Base-by-base conservation (phyloP, 2,888 invertebrate species). In the Blastobasis lacticolella region DNA sequence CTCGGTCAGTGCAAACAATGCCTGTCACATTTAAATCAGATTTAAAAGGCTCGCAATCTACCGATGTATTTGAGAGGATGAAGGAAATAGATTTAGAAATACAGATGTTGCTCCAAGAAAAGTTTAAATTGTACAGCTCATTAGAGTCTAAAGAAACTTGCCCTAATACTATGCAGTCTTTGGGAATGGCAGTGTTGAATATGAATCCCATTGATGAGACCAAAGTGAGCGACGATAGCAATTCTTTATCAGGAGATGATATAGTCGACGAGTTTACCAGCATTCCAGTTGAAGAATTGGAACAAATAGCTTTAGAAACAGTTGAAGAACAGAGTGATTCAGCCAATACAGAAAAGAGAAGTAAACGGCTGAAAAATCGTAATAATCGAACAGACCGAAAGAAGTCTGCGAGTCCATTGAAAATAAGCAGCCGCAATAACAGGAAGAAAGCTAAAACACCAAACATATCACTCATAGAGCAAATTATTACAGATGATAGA, bases 1-100 rank as follows among this genome's bases (percentile, higher is more conserved):
- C 60, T 9, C 72, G 66, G 63, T 56, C 54, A 44, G 62, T 69
- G 37, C 88, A 88, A 69, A 85, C 86, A n/a, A 69, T 76, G 53
- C 59, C 70, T 46, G 57, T 68, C 3, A 50, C 56, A 37, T 57
- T 66, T 42, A 69, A 64, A 52, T 3, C 51, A n/a, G 36, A 10
- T 45, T 23, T 10, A 9, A 67, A 61, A 54, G 38, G 57, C 48
- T 42, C 58, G 0, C 71, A 65, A 55, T 61, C 77, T 10, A 73
- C 66, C 50, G 82, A 82, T 49, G 70, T 89, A 6, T 79, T 90
- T 62, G 85, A 89, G 49, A 83, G 90, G 67, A 90, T 91, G 90
- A 89, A 90, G 58, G 88, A 90, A 65, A 91, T 91, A 52, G 91
- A 91, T 61, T 67, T 89, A 54, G 89, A 90, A 64, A 90, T 91